Evolutionary conservation across 2,113 vertebrate genomes (phyloP).

Genomic region (Garra rufa): DNA sequence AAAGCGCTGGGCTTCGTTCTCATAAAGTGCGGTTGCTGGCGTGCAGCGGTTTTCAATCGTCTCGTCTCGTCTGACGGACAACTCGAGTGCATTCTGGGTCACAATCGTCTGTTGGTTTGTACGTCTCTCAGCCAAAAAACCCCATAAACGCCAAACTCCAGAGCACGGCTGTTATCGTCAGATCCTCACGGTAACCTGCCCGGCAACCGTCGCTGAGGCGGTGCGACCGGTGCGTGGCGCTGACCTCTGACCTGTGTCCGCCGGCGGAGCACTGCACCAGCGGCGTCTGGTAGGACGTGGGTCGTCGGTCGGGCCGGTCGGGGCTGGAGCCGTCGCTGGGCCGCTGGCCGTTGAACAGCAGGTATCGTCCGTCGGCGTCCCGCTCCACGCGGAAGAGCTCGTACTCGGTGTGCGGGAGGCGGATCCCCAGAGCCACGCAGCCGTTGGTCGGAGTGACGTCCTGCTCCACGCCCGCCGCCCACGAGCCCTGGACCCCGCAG

Average conservation of each 20-base stretch:
- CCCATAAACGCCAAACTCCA: not conserved
- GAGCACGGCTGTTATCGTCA: conserved; percentile 45
- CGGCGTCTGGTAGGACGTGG: conserved; percentile 95
- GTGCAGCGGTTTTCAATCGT: not conserved
- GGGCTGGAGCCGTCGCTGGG: conserved; percentile 96
- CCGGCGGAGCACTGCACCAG: conserved; percentile 85
- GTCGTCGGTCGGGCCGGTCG: conserved; percentile 86
- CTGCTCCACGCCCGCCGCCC: conserved; percentile 93
- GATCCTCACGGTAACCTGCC: conserved; percentile 20
- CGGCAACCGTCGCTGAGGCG: conserved; percentile 53
- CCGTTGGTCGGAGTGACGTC: conserved; percentile 92
- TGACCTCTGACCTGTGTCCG: conserved; percentile 63
- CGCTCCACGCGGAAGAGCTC: conserved; percentile 97
- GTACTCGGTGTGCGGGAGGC: conserved; percentile 94
- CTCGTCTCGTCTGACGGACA: not conserved
- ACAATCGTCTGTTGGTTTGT: not conserved
- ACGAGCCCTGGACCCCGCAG: conserved; percentile 91
- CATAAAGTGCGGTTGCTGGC: not conserved
- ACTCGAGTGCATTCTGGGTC: conserved; percentile 7
- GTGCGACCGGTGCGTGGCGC: conserved; percentile 58
- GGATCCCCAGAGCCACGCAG: conserved; percentile 91
- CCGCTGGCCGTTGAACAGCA: conserved; percentile 95
- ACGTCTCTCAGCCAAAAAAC: conserved; percentile 16
- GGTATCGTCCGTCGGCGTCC: conserved; percentile 81
- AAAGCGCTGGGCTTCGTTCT: not conserved